phyloP scores from a whole-genome alignment of 2,888 invertebrate species.

The Antheraea assamensis region DNA sequence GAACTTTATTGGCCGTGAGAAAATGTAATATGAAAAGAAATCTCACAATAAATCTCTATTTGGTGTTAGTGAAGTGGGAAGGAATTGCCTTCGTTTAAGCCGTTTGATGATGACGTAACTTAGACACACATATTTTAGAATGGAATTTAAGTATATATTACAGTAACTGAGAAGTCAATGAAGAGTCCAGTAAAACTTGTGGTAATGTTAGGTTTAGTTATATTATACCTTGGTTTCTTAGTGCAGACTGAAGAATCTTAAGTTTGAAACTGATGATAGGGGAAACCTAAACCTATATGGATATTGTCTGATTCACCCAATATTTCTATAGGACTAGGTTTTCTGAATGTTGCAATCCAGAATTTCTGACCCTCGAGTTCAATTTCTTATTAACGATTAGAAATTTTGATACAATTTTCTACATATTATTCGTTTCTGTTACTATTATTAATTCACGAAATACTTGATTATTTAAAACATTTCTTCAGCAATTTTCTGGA shows the following conservation, averaged over 20 bases:
- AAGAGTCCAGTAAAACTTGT: background rate
- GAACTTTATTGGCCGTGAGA: slow-evolving; percentile 7
- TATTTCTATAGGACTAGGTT: background rate
- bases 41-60: slow-evolving; percentile 4
- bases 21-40: background rate
- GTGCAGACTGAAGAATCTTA: background rate
- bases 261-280: background rate
- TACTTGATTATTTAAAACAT: slow-evolving; percentile 1
- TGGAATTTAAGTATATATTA: background rate
- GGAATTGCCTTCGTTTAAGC: background rate
- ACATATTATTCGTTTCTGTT: background rate
- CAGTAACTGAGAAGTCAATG: background rate
- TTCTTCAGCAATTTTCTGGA: background rate
- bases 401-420: background rate
- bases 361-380: background rate
- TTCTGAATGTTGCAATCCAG: background rate
- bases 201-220: background rate
- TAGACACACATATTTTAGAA: background rate
- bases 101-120: background rate
- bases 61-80: background rate
- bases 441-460: background rate
- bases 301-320: background rate
- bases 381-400: background rate
- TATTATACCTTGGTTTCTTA: no score
- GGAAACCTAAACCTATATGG: background rate